Base-by-base conservation (phyloP, 2,113 vertebrate species). In the Pycnonotus jocosus region DNA sequence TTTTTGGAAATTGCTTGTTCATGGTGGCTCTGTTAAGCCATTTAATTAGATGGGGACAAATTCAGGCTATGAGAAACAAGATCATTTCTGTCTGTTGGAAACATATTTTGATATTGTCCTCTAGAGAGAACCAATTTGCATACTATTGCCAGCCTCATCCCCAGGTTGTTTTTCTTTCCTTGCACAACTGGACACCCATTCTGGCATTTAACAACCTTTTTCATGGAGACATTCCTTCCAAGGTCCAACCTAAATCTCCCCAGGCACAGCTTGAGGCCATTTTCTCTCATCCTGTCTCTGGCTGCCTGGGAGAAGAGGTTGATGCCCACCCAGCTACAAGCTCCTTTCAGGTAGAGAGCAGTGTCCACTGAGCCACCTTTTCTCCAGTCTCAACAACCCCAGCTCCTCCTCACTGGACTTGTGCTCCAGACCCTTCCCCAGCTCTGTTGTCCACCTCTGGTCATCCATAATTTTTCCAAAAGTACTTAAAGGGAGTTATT, bases 141-240 rank as follows among this genome's bases (percentile, higher is more conserved):
- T 30, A 20, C 8, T 24, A 27, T 21, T n/a, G 28, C 9, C 33
- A 71, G 15, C 5, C 11, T 87, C 25, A 51, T 10, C 9, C 73
- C 40, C 30, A 64, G 31, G 21, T 8, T 45, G 12, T 66, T 88
- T 81, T 53, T 10, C n/a, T 77, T 80, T 24, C 60, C 22, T 35
- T 24, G 50, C 1, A 1, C 37, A 53, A 18, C 60, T n/a, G 14
- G 12, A 6, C 0, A 0, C 12, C 15, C 40, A 25, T 48, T 48
- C 48, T 4, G 6, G 54, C 4, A 17, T 25, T 48, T 12, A 31
- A 22, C 4, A 48, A n/a, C 16, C 5, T 2, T 31, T 62, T 30
- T 8, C 65, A 35, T 12, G 7, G 50, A 79, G 19, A 18, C 14
- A 25, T 11, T 61, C 19, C 4, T 20, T 33, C 23, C 0, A 1